Conservation (phyloP, 2,113 vertebrate genomes). For the Varanus komodoensis region DNA sequence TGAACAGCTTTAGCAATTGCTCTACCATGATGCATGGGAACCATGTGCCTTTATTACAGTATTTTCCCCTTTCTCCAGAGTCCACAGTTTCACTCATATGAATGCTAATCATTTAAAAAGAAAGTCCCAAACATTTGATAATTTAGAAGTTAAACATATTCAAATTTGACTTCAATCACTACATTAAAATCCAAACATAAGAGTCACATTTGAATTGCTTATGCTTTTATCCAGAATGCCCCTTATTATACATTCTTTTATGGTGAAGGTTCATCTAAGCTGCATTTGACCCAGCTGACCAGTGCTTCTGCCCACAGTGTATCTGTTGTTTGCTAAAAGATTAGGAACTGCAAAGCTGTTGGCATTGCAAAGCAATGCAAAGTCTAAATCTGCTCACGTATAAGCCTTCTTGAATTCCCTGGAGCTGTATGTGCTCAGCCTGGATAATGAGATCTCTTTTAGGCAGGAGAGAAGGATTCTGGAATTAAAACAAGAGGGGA, state of each 20-base stretch:
- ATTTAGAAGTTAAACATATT: neutral
- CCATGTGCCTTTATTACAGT: neutral
- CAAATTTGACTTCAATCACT: neutral
- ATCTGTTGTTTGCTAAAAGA: neutral
- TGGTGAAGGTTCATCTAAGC: neutral
- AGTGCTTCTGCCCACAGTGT: neutral
- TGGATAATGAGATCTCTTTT: neutral
- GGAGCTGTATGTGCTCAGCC: neutral
- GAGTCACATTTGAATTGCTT: fast-evolving
- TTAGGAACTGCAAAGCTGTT: constrained; percentile 7
- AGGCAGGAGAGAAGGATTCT: neutral
- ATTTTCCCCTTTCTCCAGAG: neutral
- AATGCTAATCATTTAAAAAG: neutral
- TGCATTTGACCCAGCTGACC: neutral
- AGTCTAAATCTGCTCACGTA: neutral
- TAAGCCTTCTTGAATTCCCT: neutral
- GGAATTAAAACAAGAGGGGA: neutral
- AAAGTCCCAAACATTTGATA: neutral
- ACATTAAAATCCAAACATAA: constrained; percentile 16
- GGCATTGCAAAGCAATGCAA: neutral
- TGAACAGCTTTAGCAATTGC: neutral
- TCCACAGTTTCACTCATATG: neutral
- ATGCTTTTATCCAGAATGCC: neutral
- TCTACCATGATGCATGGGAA: neutral
- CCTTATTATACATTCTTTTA: neutral